Evolutionary conservation across 64 coral and sea anemone species (phyloP), one percentile per base, ranked within the genome.

Genomic region (Porites lutea): DNA sequence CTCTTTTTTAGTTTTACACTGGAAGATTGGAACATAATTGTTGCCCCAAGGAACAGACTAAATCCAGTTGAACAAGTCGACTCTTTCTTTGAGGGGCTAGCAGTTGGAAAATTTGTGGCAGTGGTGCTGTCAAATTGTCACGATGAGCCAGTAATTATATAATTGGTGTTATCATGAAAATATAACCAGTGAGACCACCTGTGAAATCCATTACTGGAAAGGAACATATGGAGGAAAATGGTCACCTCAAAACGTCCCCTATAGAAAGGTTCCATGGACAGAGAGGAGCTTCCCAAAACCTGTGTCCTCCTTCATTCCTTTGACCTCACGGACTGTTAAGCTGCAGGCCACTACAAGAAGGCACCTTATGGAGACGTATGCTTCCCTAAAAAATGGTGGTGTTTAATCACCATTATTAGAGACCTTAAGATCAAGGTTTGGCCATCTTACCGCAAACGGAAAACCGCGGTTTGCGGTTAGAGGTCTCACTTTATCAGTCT

Each of bases 1-100:
- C 65, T 57, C 43, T 46, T 74, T 74, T 74, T 49, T 72, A 92
- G 79, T 77, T 92, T 75, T 92, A 92, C 69, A 84, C 90, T 82
- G 79, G 79, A 83, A 43, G 57, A 27, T 82, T 37, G 27, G 27
- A 37, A 37, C 27, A 37, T 37, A 37, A 37, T 82, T 65, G 48
- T 44, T 63, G 45, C 46, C 15, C 71, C 53, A 51, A 58, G 14
- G 1, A 43, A 86, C n/a, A 92, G 81, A 74, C 68, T 51, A 22
- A 73, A 92, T 83, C 79, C 79, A 73, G 78, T 83, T 8, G 18
- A 87, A 22, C 13, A 54, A 16, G 82, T 86, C 2, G 82, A 92
- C 0, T 43, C 65, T 22, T 74, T 82, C 47, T 12, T 86, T 4
- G 80, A 86, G 27, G 15, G 48, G 18, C 69, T 92, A 66, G 5